Evolutionary conservation across 2,888 invertebrate genomes (phyloP), one percentile per base, ranked within the genome.

Genomic region (Bursaphelenchus okinawaensis): DNA sequence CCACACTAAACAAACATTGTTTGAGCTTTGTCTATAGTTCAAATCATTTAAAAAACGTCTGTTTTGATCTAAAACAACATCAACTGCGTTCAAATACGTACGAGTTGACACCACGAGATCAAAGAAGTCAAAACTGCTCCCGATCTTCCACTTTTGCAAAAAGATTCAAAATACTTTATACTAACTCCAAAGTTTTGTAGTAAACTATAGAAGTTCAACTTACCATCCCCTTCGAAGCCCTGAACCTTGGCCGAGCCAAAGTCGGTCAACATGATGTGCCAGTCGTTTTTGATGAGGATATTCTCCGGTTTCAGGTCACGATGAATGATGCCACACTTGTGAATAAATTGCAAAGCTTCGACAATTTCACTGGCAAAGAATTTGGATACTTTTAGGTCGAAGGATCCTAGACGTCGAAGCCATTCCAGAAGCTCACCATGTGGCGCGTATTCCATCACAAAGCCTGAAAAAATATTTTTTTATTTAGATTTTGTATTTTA

Each of bases 301-400:
- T 99, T 98, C 85, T 98, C 93, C 7, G 98, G 98, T 84, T 98
- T 98, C 76, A 98, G 87, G 85, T 98, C 96, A 67, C 87, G 70
- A 65, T 81, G 81, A 16, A 78, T 67, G 56, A 81, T 70, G 1
- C 70, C 66, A 55, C 70, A 68, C 9, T 67, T 61, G 60, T 81
- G 81, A 27, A 81, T 63, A 61, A 71, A 81, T 22, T 74, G 65
- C 19, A 81, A 61, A 3, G 75, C 81, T 20, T 90, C 86, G 62
- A 96, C 87, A 75, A 96, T 88, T 86, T 99, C 96, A 66, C 93
- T 93, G 59, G 92, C 88, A 85, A 96, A 99, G 86, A 94, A 96
- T 83, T 89, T 88, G 4, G 92, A 90, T 84, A 91, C 91, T 71
- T 90, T 89, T 70, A 90, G 87, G 85, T 91, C 91, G 85, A 98